phyloP scores from a whole-genome alignment of 2,797 vertebrate genomes.

The Scolopax bukidnonensis region DNA sequence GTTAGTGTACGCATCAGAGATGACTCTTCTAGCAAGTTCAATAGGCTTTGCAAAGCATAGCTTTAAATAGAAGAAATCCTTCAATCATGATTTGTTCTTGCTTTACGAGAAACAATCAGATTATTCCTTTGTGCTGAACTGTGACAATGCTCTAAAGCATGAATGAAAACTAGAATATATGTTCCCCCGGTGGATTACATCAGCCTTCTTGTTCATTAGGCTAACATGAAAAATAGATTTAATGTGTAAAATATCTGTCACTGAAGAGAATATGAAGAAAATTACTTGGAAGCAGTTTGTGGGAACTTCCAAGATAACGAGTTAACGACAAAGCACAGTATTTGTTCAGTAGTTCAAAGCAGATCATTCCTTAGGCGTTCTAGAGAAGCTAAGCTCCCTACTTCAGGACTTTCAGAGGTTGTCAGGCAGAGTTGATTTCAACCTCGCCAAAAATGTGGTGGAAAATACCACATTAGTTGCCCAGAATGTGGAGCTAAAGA shows the following conservation, averaged over 20 bases:
- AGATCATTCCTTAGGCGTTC: background rate
- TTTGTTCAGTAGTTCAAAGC: slow-evolving; percentile 1
- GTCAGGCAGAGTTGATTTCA: background rate
- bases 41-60: slow-evolving; percentile 34
- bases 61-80: slow-evolving; percentile 56
- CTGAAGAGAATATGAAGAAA: slow-evolving; percentile 13
- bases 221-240: slow-evolving; percentile 60
- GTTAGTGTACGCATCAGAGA: slow-evolving; percentile 3
- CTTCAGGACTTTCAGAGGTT: background rate
- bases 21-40: slow-evolving; percentile 38
- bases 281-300: background rate
- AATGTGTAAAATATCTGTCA: background rate
- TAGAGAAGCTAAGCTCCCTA: background rate
- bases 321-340: background rate
- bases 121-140: slow-evolving; percentile 34
- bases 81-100: slow-evolving; percentile 47
- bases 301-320: background rate
- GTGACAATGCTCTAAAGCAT: slow-evolving; percentile 51
- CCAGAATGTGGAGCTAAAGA: slow-evolving; percentile 41
- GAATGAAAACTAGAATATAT: slow-evolving; percentile 67
- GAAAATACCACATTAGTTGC: background rate
- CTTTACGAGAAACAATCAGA: slow-evolving; percentile 53
- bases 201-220: slow-evolving; percentile 28
- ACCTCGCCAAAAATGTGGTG: background rate
- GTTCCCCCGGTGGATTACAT: slow-evolving; percentile 33